Evolutionary conservation across 2,888 invertebrate species (phyloP).

Genomic region (Fragum sueziense): DNA sequence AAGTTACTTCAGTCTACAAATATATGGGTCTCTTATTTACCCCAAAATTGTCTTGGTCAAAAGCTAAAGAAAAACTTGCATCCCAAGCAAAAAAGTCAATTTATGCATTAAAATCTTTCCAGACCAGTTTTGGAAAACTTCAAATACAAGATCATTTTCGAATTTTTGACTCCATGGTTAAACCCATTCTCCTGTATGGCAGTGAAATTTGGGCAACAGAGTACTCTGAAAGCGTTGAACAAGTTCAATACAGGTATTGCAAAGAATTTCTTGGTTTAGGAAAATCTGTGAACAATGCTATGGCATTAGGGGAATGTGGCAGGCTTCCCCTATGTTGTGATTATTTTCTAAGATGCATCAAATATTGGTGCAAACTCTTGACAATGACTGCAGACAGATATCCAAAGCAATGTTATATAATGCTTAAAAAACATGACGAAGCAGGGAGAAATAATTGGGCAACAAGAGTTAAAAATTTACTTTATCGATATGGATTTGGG

Average conservation of each 20-base stretch:
- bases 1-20: slow-evolving; percentile 8
- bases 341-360: neutral
- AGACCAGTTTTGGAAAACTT: slow-evolving; percentile 1
- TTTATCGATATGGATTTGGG: slow-evolving; percentile 25
- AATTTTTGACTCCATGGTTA: slow-evolving; percentile 18
- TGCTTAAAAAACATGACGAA: slow-evolving; percentile 12
- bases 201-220: slow-evolving; percentile 13
- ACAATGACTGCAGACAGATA: slow-evolving; percentile 17
- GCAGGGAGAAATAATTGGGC: slow-evolving; percentile 25
- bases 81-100: neutral
- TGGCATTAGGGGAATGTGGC: neutral
- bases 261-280: neutral
- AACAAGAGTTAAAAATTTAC: slow-evolving; percentile 11
- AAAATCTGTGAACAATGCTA: neutral
- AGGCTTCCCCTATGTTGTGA: neutral
- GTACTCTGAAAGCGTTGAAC: neutral
- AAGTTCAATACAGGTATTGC: neutral
- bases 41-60: neutral
- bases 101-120: neutral
- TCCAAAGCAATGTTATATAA: slow-evolving; percentile 21
- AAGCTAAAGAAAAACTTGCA: neutral
- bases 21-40: slow-evolving; percentile 13
- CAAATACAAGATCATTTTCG: neutral
- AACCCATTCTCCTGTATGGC: slow-evolving; percentile 11
- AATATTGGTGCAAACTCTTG: slow-evolving; percentile 21